Conservation (phyloP, 92 coral and sea anemone species). For the Desmophyllum pertusum region DNA sequence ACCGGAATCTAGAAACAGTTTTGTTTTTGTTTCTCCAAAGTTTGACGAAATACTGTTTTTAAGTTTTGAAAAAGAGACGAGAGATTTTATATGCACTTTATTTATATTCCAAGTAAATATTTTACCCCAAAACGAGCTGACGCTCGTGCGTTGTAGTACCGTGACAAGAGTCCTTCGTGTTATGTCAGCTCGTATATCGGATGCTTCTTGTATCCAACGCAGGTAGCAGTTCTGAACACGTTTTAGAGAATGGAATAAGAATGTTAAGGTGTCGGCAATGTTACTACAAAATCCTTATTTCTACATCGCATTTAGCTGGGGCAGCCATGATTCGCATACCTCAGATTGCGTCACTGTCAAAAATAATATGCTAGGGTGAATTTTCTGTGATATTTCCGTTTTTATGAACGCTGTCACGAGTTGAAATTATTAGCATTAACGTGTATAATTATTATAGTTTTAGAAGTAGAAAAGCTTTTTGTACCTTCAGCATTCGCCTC, state of each 20-base stretch:
- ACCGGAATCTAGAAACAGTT: not conserved
- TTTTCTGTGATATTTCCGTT: not conserved
- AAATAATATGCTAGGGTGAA: conserved; percentile 12
- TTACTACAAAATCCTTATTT: not conserved
- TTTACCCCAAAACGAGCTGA: not conserved
- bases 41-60: not conserved
- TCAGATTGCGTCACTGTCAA: conserved; percentile 56
- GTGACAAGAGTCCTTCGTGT: not conserved
- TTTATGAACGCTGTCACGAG: not conserved
- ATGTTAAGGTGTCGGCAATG: not conserved
- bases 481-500: conserved; percentile 81
- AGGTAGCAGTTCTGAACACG: not conserved
- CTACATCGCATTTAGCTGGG: not conserved
- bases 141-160: not conserved
- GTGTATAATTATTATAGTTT: not conserved
- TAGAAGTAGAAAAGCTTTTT: not conserved
- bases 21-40: too few relatives aligned
- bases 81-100: not conserved
- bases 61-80: not conserved
- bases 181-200: not conserved
- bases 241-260: not conserved
- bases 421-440: not conserved
- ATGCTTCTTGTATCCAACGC: not conserved
- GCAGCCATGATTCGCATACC: conserved; percentile 17
- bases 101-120: not conserved